A percentile compares a stretch with the other conserved stretches of the same genome.
Evolutionary conservation across 2,888 invertebrate genomes (phyloP).

Genomic region (Girardia tigrina): DNA sequence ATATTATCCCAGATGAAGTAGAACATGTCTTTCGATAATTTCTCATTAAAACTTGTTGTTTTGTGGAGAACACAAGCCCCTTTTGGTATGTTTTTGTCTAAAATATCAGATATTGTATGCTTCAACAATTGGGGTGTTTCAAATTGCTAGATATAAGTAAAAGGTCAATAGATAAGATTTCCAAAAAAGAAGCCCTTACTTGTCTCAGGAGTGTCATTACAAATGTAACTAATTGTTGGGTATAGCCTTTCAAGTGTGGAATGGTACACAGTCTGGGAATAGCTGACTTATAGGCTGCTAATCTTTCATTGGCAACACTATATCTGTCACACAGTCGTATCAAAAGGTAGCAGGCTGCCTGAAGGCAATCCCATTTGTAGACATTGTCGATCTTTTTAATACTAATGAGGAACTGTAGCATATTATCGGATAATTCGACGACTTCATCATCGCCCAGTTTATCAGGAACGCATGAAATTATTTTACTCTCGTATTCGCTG

Average conservation of each 20-base stretch:
- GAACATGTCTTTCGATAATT: background rate
- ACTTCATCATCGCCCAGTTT: background rate
- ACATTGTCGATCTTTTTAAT: background rate
- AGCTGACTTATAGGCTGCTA: background rate
- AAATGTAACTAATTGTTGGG: background rate
- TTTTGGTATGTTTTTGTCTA: background rate
- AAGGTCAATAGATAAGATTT: no score
- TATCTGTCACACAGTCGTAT: background rate
- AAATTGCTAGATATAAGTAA: no score
- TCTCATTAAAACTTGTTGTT: background rate
- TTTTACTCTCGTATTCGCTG: background rate
- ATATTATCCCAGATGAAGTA: background rate
- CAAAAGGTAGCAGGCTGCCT: background rate
- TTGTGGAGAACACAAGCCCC: background rate
- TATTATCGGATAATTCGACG: background rate
- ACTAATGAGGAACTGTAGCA: background rate
- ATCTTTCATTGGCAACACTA: background rate
- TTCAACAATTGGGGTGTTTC: background rate
- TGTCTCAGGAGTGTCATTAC: background rate
- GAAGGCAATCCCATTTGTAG: background rate
- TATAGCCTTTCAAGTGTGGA: background rate
- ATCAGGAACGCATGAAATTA: background rate
- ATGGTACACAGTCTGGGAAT: background rate
- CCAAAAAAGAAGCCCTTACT: no score
- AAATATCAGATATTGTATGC: background rate